Evolutionary conservation across 2,888 invertebrate genomes (phyloP).

Genomic region (Ramazzottius varieornatus): DNA sequence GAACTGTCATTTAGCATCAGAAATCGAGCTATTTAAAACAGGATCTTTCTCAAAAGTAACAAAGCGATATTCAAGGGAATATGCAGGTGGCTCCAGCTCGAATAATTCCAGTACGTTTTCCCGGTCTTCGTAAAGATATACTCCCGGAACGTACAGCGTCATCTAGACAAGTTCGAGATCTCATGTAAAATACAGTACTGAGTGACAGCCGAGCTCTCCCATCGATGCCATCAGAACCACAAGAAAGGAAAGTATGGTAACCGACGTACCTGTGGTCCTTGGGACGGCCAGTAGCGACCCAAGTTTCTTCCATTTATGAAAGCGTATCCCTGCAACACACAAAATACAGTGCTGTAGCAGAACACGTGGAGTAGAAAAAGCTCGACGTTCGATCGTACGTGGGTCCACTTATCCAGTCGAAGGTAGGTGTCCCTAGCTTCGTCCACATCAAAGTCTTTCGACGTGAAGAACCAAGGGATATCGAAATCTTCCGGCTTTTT

Average conservation of each 20-base stretch:
- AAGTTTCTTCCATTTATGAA: conserved; percentile 12
- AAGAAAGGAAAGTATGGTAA: background rate
- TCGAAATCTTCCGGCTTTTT: too few relatives aligned
- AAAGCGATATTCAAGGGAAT: too few relatives aligned
- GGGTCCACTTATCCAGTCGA: background rate
- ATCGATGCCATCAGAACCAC: background rate
- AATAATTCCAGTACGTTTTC: background rate
- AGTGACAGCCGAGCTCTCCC: background rate
- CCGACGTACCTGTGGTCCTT: conserved; percentile 1
- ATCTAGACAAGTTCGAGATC: background rate
- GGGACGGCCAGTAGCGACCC: background rate
- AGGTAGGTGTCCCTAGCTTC: background rate
- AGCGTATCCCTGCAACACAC: background rate
- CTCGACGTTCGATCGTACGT: too few relatives aligned
- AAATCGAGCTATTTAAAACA: too few relatives aligned
- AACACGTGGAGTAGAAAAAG: too few relatives aligned
- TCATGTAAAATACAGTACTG: background rate
- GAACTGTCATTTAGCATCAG: too few relatives aligned
- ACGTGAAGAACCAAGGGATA: background rate
- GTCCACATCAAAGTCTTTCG: background rate
- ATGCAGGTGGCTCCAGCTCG: background rate
- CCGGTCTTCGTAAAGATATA: background rate
- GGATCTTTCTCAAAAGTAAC: too few relatives aligned
- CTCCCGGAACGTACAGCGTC: background rate
- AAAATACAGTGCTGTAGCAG: too few relatives aligned